phyloP scores from a whole-genome alignment of 2,113 vertebrate species.

The Catharus fuscescens region DNA sequence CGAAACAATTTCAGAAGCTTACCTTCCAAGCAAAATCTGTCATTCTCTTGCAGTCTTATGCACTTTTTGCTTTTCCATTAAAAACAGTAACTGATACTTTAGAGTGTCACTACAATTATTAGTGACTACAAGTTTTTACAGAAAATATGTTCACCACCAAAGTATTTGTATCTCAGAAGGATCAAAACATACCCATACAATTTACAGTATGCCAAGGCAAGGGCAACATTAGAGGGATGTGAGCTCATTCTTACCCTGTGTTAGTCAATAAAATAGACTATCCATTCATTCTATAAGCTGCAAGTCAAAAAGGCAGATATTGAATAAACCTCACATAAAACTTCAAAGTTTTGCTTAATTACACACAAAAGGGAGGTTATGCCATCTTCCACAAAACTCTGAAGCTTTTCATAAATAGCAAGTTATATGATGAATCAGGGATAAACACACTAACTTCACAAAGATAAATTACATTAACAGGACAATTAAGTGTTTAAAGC shows the following conservation, averaged over 20 bases:
- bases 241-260: background rate
- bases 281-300: background rate
- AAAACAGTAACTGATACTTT: background rate
- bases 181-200: background rate
- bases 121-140: background rate
- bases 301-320: background rate
- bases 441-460: background rate
- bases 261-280: background rate
- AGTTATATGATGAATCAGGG: fast-evolving
- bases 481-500: background rate
- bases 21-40: background rate
- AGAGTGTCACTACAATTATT: background rate
- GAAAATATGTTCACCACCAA: background rate
- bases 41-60: background rate
- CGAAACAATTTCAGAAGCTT: background rate
- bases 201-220: background rate
- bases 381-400: background rate
- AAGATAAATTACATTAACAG: background rate
- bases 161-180: background rate
- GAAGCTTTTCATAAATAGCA: background rate
- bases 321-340: background rate
- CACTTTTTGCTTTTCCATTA: background rate
- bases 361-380: background rate
- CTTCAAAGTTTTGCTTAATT: background rate
- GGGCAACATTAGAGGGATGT: background rate